phyloP scores from a whole-genome alignment of 2,888 invertebrate genomes.

The Terebella lapidaria region DNA sequence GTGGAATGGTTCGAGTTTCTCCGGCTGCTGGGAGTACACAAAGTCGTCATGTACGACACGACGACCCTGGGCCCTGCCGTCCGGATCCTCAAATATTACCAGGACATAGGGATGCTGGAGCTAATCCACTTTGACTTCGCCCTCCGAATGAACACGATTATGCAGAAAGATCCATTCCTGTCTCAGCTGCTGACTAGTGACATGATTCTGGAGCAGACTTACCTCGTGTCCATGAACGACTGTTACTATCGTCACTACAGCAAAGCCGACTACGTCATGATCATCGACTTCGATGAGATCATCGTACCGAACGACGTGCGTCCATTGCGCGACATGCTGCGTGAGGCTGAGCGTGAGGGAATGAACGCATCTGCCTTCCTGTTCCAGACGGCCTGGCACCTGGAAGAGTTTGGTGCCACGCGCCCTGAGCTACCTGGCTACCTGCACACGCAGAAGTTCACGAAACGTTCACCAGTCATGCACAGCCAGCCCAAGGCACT shows the following conservation, averaged over 20 bases:
- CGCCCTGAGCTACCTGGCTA: neutral
- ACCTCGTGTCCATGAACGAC: conserved; percentile 19
- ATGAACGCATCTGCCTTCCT: conserved; percentile 5
- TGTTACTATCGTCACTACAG: conserved; percentile 12
- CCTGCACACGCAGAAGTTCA: conserved; percentile 8
- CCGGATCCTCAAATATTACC: conserved; percentile 14
- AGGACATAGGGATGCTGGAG: conserved; percentile 12
- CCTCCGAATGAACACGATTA: neutral
- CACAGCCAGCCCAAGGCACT: conserved; percentile 6
- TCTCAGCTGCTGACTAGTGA: neutral
- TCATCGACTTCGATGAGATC: conserved; percentile 14
- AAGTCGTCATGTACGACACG: conserved; percentile 16
- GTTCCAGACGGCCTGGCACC: conserved; percentile 12
- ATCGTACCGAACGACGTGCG: conserved; percentile 7
- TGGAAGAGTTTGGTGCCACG: conserved; percentile 7
- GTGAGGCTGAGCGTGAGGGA: neutral
- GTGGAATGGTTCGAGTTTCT: conserved; percentile 21
- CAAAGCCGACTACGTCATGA: conserved; percentile 2
- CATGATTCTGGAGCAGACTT: conserved; percentile 12
- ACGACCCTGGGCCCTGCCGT: conserved; percentile 9
- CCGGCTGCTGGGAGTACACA: conserved; percentile 7
- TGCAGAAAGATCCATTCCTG: conserved; percentile 1
- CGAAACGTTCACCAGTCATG: neutral
- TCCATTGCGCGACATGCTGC: neutral
- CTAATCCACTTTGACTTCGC: neutral